Base-by-base conservation (phyloP, 2,113 vertebrate genomes). In the Fregata magnificens region DNA sequence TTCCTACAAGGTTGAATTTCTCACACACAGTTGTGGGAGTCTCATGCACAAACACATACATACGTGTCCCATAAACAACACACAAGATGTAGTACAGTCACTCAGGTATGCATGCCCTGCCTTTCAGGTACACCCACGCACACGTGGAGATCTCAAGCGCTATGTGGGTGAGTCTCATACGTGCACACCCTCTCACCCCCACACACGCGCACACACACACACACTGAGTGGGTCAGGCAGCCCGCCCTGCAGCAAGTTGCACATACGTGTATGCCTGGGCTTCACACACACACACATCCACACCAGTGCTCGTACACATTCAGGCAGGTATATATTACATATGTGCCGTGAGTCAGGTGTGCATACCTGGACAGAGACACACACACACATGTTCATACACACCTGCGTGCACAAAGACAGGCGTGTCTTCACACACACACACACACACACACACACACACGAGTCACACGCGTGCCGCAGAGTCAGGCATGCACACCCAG, bases 291-390 rank as follows among this genome's bases (percentile, higher is more conserved):
- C 40, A 32, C n/a, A 13, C 14, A 59, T 28, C 22, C n/a, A 44
- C 4, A 11, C 11, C 58, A 22, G 36, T 72, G 55, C 42, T n/a
- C 1, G 2, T 25, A 29, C 47, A 19, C 0, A 1, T 10, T 25
- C 15, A 58, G 49, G 59, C 47, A 62, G 53, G 29, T 50, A 31
- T 16, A 10, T 18, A 13, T 69, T 10, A 65, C 22, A 5, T 7
- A 19, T 2, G 2, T 34, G 74, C 32, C 50, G 45, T 8, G 32
- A 70, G 40, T 25, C n/a, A 50, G 67, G 79, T 8, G 11, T 72
- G 65, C 58, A 18, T 3, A 38, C 2, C 19, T 24, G 40, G 52
- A n/a, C 40, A 81, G 15, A 83, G 11, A 55, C 24, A 87, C 11
- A 38, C 16, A 38, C 16, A 38, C 20, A 6, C 10, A 16, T 0